phyloP scores from a whole-genome alignment of 2,797 vertebrate species.

The Falco concolor region DNA sequence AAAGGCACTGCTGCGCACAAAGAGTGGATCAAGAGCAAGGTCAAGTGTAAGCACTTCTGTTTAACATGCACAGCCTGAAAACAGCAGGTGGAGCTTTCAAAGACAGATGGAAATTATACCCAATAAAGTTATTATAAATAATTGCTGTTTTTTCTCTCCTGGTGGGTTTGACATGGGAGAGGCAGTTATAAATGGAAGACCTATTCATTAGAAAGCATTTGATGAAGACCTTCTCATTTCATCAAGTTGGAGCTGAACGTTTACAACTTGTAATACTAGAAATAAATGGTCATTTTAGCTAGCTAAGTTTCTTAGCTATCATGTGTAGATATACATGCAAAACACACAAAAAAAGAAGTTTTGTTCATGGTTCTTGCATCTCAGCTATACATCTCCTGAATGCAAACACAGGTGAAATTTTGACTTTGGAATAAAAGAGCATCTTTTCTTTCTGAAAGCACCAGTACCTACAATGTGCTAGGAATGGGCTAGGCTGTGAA shows the following conservation, averaged over 20 bases:
- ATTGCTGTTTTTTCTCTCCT: conserved; percentile 65
- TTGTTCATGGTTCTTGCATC: not conserved
- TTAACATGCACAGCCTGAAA: conserved; percentile 64
- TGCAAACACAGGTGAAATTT: not conserved
- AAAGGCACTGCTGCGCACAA: conserved; percentile 64
- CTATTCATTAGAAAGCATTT: conserved; percentile 54
- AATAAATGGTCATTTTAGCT: not conserved
- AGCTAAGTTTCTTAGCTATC: not conserved
- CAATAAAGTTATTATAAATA: conserved; percentile 75
- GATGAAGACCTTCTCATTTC: not conserved
- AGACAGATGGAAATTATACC: conserved; percentile 70
- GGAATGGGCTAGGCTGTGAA: not conserved
- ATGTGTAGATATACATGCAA: not conserved
- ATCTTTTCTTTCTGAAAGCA: not conserved
- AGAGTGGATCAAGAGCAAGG: conserved; percentile 66
- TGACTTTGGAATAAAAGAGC: not conserved
- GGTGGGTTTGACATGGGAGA: conserved; percentile 24
- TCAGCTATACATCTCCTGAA: not conserved
- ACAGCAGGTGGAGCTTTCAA: conserved; percentile 64
- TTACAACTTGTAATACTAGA: not conserved
- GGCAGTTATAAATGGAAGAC: conserved; percentile 47
- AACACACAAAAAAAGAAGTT: not conserved
- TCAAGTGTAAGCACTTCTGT: conserved; percentile 65
- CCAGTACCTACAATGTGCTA: not conserved
- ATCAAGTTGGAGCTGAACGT: not conserved